Base-by-base conservation (phyloP, 1,140 invertebrate species). In the Brachionus asplanchnoidis region DNA sequence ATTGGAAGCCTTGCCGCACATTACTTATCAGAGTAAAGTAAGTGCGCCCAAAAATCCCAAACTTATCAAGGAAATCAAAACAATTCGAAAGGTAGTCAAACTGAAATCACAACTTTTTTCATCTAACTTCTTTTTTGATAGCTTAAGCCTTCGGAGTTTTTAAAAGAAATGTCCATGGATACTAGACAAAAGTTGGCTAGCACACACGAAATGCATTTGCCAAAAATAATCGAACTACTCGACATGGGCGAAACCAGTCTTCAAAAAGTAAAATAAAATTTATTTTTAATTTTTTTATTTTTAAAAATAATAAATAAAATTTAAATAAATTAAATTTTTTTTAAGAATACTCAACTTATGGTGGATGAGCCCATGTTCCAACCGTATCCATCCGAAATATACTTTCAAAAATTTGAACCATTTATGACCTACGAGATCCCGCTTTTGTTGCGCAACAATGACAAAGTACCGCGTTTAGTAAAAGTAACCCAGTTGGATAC, bases 381-480 rank as follows among this genome's bases (percentile, higher is more conserved):
- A 70, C 89, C 89, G 85, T 90, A 88, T 85, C 89, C 89, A 42
- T 90, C 89, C 75, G 89, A 89, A 70, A 87, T 90, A n/a, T 89
- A 87, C 80, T 90, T 90, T 85, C 89, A 89, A 85, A 88, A 89
- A 82, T 90, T 87, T 87, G 87, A 89, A 36, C 89, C 89, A 8
- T 89, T 88, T 87, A 86, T 89, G 77, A 87, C 87, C 9, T 89
- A 90, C 87, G 88, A 90, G 86, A 87, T 90, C 8, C 89, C 89
- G 20, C 85, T 90, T 14, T 84, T 88, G 50, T 86, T 90, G 4
- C 86, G 89, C 84, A 90, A 90, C 83, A 90, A 90, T 87, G 89
- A 90, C 78, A 90, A 90, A 87, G 89, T 90, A 9, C 89, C 90
- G n/a, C 85, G 90, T 46, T 86, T 89, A 28, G 88, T 90, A 5